These are phyloP conservation scores for Isoperla grammatica DNA, from an alignment of 2,888 invertebrate genomes.

Conservation along the genomic window DNA sequence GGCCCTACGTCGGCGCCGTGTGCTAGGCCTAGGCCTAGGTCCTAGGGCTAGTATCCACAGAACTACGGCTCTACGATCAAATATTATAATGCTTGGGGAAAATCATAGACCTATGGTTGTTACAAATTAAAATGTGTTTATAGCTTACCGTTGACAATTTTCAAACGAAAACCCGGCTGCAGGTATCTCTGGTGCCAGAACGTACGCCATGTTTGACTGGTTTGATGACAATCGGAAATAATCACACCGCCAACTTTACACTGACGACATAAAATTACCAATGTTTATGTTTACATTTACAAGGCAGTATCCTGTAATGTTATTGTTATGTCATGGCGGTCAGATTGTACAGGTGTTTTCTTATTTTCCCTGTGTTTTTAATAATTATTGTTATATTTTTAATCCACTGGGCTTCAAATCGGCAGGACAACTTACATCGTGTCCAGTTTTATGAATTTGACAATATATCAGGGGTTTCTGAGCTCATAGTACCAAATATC, in stretches of 20 bases:
- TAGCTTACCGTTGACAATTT: conserved; percentile 69
- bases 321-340: neutral
- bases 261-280: too few species aligned
- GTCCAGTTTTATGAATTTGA: conserved; percentile 27
- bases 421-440: neutral
- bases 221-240: conserved; percentile 31
- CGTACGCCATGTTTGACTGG: conserved; percentile 54
- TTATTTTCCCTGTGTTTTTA: neutral
- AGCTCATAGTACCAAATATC: conserved; percentile 39
- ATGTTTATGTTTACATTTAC: too few species aligned
- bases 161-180: conserved; percentile 78
- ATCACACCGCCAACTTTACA: too few species aligned
- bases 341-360: neutral
- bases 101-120: too few species aligned
- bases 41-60: too few species aligned
- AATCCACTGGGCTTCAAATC: neutral
- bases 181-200: conserved; percentile 63
- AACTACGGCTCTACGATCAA: too few species aligned
- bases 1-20: too few species aligned
- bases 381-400: conserved; percentile 3
- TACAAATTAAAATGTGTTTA: too few species aligned
- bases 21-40: neutral
- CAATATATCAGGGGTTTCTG: conserved; percentile 35
- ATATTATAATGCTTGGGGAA: too few species aligned
- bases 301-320: too few species aligned